Percentiles rank a stretch among this genome's conserved stretches.
These are phyloP conservation scores for Actinia tenebrosa DNA, from an alignment of 64 coral and sea anemone genomes.

Conservation along the genomic window DNA sequence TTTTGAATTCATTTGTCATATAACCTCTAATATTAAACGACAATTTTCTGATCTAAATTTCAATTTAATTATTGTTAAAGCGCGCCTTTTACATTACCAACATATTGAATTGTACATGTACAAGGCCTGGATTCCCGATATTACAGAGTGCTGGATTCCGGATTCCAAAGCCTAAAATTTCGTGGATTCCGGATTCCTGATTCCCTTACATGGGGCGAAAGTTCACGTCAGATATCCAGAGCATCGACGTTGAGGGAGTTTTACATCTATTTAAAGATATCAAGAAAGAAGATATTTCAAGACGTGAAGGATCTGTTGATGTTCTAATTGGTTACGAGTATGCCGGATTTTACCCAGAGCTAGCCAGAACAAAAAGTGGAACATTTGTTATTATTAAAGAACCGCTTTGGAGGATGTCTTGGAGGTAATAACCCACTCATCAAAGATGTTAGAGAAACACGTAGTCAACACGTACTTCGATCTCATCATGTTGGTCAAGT, in stretches of 20 bases:
- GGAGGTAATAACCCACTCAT: background rate
- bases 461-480: background rate
- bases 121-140: too few relatives aligned
- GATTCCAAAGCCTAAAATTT: too few relatives aligned
- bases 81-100: too few relatives aligned
- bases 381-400: constrained; percentile 1
- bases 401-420: constrained; percentile 17
- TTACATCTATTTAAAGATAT: constrained; percentile 13
- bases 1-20: too few relatives aligned
- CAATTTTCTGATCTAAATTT: too few relatives aligned
- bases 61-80: too few relatives aligned
- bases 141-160: too few relatives aligned
- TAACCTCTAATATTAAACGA: too few relatives aligned
- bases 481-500: background rate
- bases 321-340: constrained; percentile 28
- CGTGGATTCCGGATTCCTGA: too few relatives aligned
- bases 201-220: too few relatives aligned
- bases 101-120: too few relatives aligned
- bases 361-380: constrained; percentile 4
- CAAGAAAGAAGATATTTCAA: background rate
- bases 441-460: background rate
- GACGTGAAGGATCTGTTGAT: constrained; percentile 23
- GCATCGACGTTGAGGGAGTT: constrained; percentile 6
- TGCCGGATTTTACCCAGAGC: constrained; percentile 2
- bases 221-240: constrained; percentile 44